Evolutionary conservation across 2,888 invertebrate species (phyloP).

Genomic region (Kryphioiulus occultus): DNA sequence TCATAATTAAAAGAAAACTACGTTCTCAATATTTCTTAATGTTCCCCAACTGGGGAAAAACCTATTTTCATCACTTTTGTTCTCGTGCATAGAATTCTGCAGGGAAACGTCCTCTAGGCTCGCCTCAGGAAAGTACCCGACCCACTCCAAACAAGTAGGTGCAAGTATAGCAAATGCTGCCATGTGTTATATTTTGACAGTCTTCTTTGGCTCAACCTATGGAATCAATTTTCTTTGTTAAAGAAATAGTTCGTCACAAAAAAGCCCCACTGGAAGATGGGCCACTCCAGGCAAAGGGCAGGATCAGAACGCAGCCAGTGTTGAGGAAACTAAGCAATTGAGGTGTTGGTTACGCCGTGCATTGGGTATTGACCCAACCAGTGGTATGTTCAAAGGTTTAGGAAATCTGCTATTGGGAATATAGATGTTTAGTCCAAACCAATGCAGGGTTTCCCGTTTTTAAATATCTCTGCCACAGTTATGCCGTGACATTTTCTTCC

Average conservation of each 20-base stretch:
- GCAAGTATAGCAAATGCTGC: not conserved
- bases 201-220: not conserved
- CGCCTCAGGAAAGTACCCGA: not conserved
- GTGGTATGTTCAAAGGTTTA: not conserved
- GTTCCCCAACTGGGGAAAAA: too few relatives aligned
- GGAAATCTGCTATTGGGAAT: too few relatives aligned
- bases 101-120: not conserved
- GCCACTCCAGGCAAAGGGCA: not conserved
- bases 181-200: not conserved
- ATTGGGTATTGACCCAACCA: not conserved
- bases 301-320: not conserved
- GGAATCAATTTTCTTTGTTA: not conserved
- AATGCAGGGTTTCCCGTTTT: too few relatives aligned
- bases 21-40: too few relatives aligned
- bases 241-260: not conserved
- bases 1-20: too few relatives aligned
- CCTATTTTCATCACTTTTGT: not conserved
- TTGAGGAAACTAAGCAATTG: not conserved
- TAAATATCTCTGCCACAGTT: too few relatives aligned
- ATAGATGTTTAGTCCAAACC: too few relatives aligned
- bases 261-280: not conserved
- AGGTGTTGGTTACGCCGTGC: not conserved
- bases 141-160: constrained; percentile 1
- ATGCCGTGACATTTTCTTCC: too few relatives aligned
- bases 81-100: not conserved